These are phyloP conservation scores for Ditula angustiorana DNA, from an alignment of 2,888 invertebrate genomes.

Conservation along the genomic window DNA sequence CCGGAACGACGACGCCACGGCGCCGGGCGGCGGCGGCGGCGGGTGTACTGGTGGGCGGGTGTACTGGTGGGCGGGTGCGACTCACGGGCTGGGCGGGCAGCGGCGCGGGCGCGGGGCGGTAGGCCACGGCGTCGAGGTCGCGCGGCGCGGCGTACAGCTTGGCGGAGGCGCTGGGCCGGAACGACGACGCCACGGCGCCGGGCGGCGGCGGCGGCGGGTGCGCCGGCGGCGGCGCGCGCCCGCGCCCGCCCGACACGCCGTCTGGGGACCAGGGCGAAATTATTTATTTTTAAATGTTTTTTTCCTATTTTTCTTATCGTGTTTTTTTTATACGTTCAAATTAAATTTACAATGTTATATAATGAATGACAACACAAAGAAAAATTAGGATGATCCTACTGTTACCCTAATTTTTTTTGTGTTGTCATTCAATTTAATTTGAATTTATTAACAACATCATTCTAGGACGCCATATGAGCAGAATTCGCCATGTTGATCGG, in stretches of 20 bases:
- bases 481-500: no score
- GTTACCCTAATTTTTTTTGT: no score
- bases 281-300: no score
- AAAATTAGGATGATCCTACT: no score
- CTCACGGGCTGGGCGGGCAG: conserved; percentile 30
- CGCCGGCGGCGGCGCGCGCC: conserved; percentile 90
- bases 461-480: no score
- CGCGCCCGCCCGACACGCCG: conserved; percentile 50
- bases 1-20: conserved; percentile 94
- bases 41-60: conserved; percentile 94
- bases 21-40: conserved; percentile 88
- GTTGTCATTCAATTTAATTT: no score
- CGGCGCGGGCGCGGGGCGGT: conserved; percentile 54
- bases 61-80: neutral
- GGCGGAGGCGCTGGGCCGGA: conserved; percentile 91
- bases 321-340: no score
- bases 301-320: no score
- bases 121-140: conserved; percentile 86
- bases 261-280: neutral
- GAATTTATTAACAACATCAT: no score
- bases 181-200: conserved; percentile 91
- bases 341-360: no score
- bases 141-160: conserved; percentile 94
- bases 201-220: conserved; percentile 92
- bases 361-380: no score